These are phyloP conservation scores for fruit fly (Drosophila melanogaster) DNA, from an alignment of 1,140 invertebrate genomes.

Conservation along the genomic window DNA sequence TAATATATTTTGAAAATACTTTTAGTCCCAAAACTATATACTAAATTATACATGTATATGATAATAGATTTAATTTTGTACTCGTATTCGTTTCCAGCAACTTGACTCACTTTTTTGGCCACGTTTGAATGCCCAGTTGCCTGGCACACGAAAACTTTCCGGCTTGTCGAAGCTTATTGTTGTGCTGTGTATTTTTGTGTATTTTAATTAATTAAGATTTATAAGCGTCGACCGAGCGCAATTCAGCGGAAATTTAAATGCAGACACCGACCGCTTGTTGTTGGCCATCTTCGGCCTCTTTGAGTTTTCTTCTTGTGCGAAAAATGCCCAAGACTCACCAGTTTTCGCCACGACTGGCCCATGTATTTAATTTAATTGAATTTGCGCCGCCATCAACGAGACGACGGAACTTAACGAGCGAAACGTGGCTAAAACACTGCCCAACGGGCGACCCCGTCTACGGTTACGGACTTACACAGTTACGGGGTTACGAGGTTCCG, in stretches of 20 bases:
- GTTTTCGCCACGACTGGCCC: slow-evolving; percentile 53
- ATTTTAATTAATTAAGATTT: slow-evolving; percentile 83
- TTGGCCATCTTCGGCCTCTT: slow-evolving; percentile 3
- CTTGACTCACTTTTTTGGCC: neutral
- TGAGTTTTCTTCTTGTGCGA: slow-evolving; percentile 48
- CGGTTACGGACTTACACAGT: slow-evolving; percentile 33
- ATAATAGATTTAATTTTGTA: too few relatives aligned
- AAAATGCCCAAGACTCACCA: slow-evolving; percentile 43
- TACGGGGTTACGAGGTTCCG: slow-evolving; percentile 10
- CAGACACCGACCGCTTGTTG: slow-evolving; percentile 33
- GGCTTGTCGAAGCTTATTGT: slow-evolving; percentile 51
- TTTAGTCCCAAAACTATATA: too few relatives aligned
- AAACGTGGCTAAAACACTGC: slow-evolving; percentile 53
- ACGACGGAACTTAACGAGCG: slow-evolving; percentile 67
- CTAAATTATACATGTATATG: too few relatives aligned
- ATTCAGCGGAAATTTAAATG: slow-evolving; percentile 81
- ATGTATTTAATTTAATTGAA: slow-evolving; percentile 82
- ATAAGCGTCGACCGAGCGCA: slow-evolving; percentile 65
- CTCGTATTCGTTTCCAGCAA: neutral
- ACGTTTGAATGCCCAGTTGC: slow-evolving; percentile 16
- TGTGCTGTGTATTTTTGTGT: slow-evolving; percentile 45
- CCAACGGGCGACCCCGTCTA: slow-evolving; percentile 44
- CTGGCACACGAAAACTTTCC: slow-evolving; percentile 21
- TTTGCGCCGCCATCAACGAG: slow-evolving; percentile 66
- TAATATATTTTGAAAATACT: too few relatives aligned